Conservation (phyloP, 2,113 vertebrate species). For the Gobius niger region DNA sequence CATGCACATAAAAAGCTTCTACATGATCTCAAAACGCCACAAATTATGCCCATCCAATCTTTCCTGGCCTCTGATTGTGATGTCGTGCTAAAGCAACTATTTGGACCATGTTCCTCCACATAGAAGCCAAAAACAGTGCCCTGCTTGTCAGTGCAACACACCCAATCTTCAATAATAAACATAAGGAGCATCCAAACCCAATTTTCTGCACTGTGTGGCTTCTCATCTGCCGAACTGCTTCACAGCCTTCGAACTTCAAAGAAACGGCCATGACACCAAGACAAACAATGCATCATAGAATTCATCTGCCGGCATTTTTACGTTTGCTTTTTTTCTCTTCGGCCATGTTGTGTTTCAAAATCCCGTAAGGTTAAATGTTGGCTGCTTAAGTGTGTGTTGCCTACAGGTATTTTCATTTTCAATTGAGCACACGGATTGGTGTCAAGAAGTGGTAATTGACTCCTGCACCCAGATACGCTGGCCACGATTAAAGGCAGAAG, state of each 20-base stretch:
- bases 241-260: slow-evolving; percentile 49
- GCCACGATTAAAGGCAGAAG: slow-evolving; percentile 51
- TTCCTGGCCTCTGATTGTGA: slow-evolving; percentile 40
- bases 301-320: slow-evolving; percentile 44
- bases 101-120: slow-evolving; percentile 15
- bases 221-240: slow-evolving; percentile 57
- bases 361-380: slow-evolving; percentile 52
- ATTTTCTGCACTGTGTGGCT: slow-evolving; percentile 50
- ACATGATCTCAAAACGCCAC: no score
- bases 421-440: slow-evolving; percentile 64
- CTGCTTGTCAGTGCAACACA: slow-evolving; percentile 23
- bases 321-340: slow-evolving; percentile 46
- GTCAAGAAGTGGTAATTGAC: slow-evolving; percentile 59
- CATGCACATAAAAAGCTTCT: no score
- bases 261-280: slow-evolving; percentile 51
- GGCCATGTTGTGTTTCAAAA: slow-evolving; percentile 37
- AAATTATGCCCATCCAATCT: background rate
- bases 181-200: slow-evolving; percentile 53
- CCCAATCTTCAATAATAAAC: slow-evolving; percentile 42
- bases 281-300: slow-evolving; percentile 49
- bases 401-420: slow-evolving; percentile 64
- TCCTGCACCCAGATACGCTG: slow-evolving; percentile 51
- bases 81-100: slow-evolving; percentile 22
- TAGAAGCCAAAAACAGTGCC: slow-evolving; percentile 16
- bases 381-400: slow-evolving; percentile 37